Conservation (phyloP, 1,140 invertebrate genomes). For the Platyscapa corneri region DNA sequence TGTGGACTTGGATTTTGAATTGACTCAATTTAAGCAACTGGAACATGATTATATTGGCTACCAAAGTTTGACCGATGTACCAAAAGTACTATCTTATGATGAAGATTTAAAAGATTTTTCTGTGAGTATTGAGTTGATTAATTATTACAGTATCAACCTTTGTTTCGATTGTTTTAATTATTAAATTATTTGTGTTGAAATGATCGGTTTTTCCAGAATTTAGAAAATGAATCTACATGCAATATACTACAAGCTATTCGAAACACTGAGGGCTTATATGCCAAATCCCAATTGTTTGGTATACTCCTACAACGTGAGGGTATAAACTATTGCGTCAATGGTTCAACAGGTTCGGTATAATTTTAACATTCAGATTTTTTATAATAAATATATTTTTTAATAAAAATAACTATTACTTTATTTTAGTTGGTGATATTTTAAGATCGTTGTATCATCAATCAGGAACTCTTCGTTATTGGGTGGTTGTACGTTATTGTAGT, state of each 20-base stretch:
- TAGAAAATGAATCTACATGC: conserved; percentile 78
- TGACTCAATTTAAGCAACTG: conserved; percentile 89
- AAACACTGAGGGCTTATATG: conserved; percentile 82
- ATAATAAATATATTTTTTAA: background rate
- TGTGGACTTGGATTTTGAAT: conserved; percentile 82
- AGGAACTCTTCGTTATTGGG: conserved; percentile 92
- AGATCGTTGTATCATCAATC: conserved; percentile 89
- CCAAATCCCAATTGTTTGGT: conserved; percentile 88
- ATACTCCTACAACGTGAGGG: conserved; percentile 90
- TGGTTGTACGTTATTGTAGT: conserved; percentile 94
- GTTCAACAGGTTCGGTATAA: conserved; percentile 70
- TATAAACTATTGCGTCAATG: conserved; percentile 83
- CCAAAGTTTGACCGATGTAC: conserved; percentile 97
- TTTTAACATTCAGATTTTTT: background rate
- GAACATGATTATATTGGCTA: conserved; percentile 96
- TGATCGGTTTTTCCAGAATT: conserved; percentile 67
- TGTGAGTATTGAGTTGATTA: conserved; percentile 69
- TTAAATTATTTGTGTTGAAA: background rate
- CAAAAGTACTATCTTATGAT: conserved; percentile 84
- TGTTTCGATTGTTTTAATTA: background rate
- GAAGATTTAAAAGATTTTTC: conserved; percentile 79
- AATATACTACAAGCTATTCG: conserved; percentile 85
- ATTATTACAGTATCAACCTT: background rate
- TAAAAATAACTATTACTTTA: conserved; percentile 22
- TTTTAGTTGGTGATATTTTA: conserved; percentile 83